Base-by-base conservation (phyloP, 2,797 vertebrate species). In the Sebastes iracundus region DNA sequence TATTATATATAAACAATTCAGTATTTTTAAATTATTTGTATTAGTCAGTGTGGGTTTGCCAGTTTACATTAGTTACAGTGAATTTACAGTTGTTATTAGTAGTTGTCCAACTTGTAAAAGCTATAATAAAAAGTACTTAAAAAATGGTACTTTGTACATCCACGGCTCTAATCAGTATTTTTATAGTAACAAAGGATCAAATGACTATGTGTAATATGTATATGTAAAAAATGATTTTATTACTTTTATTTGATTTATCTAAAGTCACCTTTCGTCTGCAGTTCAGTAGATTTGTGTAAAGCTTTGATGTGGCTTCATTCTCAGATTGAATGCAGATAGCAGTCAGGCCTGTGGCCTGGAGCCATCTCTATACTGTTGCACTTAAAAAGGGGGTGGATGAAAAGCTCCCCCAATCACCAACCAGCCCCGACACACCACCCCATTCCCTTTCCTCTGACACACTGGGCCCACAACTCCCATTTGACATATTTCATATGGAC, bases 331-430 rank as follows among this genome's bases (percentile, higher is more conserved):
- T 10, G 12, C 32, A 60, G 62, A 61, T 33, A 46, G 63, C 22
- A 33, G 33, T 66, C 14, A 32, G 25, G 42, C 8, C 35, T 52
- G 42, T 85, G 69, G 59, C 70, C 49, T 38, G 46, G 14, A 30
- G 33, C 66, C 66, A 64, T 83, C 49, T 80, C 60, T 52, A 72
- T 68, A 80, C 63, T 28, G 23, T 79, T 79, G 12, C 32, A 25
- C 56, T 77, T 72, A 63, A 80, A 83, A 75, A 68, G 62, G 70
- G 87, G 90, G 85, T 70, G 87, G 84, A 81, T 16, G 32, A 67
- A 62, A 70, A 28, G 46, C 72, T 86, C 81, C 72, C 70, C 92
- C 94, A 95, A 94, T 95, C 91, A 85, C 75, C 75, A 61, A 4
- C 38, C 18, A 61, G 80, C 42, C 28, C 68, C 10, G 22, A 7